Base-by-base conservation (phyloP, 1,140 invertebrate species). In the Heterodera schachtii region DNA sequence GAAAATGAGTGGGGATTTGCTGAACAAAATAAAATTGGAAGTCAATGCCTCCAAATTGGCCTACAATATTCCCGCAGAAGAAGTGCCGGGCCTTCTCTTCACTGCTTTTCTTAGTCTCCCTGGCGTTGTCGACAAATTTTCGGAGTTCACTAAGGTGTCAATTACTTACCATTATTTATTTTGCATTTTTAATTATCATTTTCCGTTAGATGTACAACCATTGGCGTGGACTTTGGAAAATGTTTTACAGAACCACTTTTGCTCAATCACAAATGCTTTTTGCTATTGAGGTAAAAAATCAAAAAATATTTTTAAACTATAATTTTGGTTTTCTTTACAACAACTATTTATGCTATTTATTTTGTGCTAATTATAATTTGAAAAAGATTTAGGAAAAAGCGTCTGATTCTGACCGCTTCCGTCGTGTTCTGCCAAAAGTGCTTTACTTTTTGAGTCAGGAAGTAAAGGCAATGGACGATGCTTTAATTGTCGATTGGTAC, bases 31-130 rank as follows among this genome's bases (percentile, higher is more conserved):
- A 47, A 82, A 82, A 46, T 60, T 82, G 66, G 81, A 82, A 60
- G 82, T 82, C 52, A 82, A 82, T 67, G 79, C 81, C 44, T 82
- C 80, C 19, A 81, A 81, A 69, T 69, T 81, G 43, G 80, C 75
- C 31, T 81, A 78, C 70, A 81, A 81, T 76, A 69, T 81, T 31
- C 52, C 79, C 19, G 64, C 47, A 21, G 78, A 82, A 41, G 81
- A 82, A 21, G n/a, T 81, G 31, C 43, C 81, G 5, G 82, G 46
- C 31, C 31, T 41, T 57, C 60, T 82, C 8, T 82, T 82, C 71
- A 13, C 78, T 16, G 52, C 81, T 19, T 82, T 82, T 46, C 71
- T 82, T 47, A 21, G 79, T 11, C 69, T 82, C 9, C 64, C 81
- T 46, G 81, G 52, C 3, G 52, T 81, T 43, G 52, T 47, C 16